Conservation (phyloP, 2,113 vertebrate genomes). For the Myrmophylax atrothorax region DNA sequence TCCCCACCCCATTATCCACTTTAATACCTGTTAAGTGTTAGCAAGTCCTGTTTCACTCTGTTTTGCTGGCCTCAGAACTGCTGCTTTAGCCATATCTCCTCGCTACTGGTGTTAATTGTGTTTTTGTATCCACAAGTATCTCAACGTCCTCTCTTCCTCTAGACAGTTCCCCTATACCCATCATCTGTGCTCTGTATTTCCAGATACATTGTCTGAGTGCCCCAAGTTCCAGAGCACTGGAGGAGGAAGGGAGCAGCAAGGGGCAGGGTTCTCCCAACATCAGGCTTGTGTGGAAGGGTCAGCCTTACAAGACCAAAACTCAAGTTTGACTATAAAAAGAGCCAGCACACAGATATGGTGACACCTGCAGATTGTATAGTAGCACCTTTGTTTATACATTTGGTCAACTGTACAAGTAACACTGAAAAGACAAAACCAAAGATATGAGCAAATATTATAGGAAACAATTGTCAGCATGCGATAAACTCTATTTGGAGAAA, state of each 20-base stretch:
- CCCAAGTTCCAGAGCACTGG: neutral
- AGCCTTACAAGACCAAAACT: neutral
- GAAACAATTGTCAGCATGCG: neutral
- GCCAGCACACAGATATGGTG: accelerated
- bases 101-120: neutral
- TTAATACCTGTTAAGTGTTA: neutral
- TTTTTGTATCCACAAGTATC: neutral
- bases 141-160: neutral
- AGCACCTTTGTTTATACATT: neutral
- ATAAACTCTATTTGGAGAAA: neutral
- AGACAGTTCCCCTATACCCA: neutral
- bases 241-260: neutral
- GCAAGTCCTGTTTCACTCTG: neutral
- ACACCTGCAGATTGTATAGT: neutral
- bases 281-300: neutral
- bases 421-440: neutral
- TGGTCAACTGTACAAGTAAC: neutral
- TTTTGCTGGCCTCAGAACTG: neutral
- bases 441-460: neutral
- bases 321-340: neutral
- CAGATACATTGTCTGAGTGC: neutral
- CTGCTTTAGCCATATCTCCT: neutral
- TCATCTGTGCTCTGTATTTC: neutral
- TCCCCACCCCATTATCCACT: neutral
- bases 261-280: neutral